Evolutionary conservation across 2,888 invertebrate genomes (phyloP), one percentile per base, ranked within the genome.

Genomic region (Leptopilina myrica): DNA sequence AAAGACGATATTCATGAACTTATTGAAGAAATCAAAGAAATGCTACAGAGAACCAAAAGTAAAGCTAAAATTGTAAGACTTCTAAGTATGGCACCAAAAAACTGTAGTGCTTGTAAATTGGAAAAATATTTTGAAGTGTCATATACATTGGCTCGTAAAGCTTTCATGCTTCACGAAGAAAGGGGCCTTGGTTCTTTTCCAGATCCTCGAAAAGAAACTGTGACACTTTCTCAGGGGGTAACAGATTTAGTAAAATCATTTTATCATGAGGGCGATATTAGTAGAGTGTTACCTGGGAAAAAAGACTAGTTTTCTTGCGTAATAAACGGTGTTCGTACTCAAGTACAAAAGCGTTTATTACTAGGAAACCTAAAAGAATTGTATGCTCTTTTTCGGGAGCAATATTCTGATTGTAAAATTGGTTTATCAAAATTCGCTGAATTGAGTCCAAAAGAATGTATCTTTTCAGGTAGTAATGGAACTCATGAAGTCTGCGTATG

Each of bases 391-490:
- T 56, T 43, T 7, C 5, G 2, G 7, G 43, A 43, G 7, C 5
- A 43, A 5, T 7, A 43, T 43, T 2, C 43, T 6, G 43, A 43
- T 43, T 7, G 5, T 43, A 43, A 43, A 7, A 7, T 43, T 6
- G 43, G 43, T 43, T 43, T 43, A 43, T 43, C 43, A 6, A 43
- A 43, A 7, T 43, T 43, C 75, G 56, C 66, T 11, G 15, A 64
- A 26, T 53, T 81, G 9, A 15, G 82, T 9, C 82, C 81, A 12
- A 73, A 66, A 33, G 75, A 78, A 59, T 82, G 82, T 62, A 20
- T 20, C 20, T 20, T 20, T 20, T 0, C 20, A 0, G 20, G 20
- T 20, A 20, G 20, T 20, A 20, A 20, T 20, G 20, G 20, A 20
- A 20, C 20, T 20, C 20, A 20, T 20, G 20, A 20, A 20, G 20